Evolutionary conservation across 2,797 vertebrate species (phyloP), one percentile per base, ranked within the genome.

Genomic region (Mionectes olivaceus): DNA sequence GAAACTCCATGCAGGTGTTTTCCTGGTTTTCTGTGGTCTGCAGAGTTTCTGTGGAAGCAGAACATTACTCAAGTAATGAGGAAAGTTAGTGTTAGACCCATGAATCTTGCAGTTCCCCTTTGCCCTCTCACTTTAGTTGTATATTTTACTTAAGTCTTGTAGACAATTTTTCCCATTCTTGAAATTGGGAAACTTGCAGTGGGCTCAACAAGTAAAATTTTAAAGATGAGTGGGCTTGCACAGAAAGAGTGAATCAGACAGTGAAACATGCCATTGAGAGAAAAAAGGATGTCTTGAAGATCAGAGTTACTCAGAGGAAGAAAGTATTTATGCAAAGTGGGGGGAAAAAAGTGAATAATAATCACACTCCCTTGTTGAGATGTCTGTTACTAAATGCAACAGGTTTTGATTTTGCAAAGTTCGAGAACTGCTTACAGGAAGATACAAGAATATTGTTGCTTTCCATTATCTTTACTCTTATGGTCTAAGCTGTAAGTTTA

Each of bases 101-200:
- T 23, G 41, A 57, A 64, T 53, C 37, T 57, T 57, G 41, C 6
- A 52, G 21, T 59, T 86, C 70, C 43, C 81, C 28, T 77, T 87
- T 77, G 60, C 32, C 41, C 28, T 74, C 19, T 79, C 41, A 16
- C 56, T 89, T 73, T 24, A 65, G 18, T 11, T n/a, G 27, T 32
- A 11, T 15, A 23, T 1, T 1, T 5, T 10, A 61, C 7, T 10
- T 8, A 44, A 59, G 56, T 14, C 35, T 47, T 2, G 0, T 5
- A 67, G 30, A 23, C 6, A 68, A 23, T 7, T 87, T 76, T 37
- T 19, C 19, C 14, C 17, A 7, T 50, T 79, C 30, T n/a, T 71
- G 37, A 61, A 33, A 41, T 28, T 21, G 33, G 41, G 21, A 77
- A 87, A 73, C 10, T 75, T 2, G 1, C 44, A 41, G 2, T 41